phyloP scores from a whole-genome alignment of 2,888 invertebrate species.

The Drosophila histrio region DNA sequence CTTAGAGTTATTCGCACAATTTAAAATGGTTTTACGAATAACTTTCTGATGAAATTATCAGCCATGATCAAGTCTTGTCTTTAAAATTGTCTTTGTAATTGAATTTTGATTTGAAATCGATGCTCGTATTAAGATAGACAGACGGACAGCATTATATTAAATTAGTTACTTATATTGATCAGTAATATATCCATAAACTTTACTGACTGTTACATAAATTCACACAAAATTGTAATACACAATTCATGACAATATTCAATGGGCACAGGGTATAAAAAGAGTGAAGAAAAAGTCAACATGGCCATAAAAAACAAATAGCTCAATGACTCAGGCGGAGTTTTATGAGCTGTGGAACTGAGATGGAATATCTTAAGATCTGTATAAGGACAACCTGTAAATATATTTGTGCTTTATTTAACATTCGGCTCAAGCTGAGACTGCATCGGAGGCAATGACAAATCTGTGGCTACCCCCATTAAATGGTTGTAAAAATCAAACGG shows the following conservation, averaged over 20 bases:
- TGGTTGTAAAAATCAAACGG: constrained; percentile 65
- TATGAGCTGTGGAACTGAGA: constrained; percentile 40
- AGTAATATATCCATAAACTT: no score
- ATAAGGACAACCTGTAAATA: constrained; percentile 31
- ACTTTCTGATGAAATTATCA: no score
- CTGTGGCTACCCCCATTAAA: constrained; percentile 49
- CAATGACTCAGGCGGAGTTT: constrained; percentile 59
- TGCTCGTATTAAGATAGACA: no score
- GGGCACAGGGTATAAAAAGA: not conserved
- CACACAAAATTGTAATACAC: not conserved
- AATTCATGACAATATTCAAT: not conserved
- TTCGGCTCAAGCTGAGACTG: not conserved
- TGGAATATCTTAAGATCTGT: constrained; percentile 29
- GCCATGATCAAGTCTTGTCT: no score
- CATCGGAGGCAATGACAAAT: constrained; percentile 57
- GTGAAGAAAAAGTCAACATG: constrained; percentile 5
- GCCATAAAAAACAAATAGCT: constrained; percentile 68
- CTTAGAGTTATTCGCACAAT: no score
- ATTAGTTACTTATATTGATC: no score
- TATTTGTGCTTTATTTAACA: constrained; percentile 53
- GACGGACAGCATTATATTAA: no score
- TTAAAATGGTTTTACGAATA: no score
- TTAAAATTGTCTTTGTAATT: no score
- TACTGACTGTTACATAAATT: not conserved
- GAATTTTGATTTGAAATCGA: no score